phyloP scores from a whole-genome alignment of 2,113 vertebrate species.

The Indri indri region DNA sequence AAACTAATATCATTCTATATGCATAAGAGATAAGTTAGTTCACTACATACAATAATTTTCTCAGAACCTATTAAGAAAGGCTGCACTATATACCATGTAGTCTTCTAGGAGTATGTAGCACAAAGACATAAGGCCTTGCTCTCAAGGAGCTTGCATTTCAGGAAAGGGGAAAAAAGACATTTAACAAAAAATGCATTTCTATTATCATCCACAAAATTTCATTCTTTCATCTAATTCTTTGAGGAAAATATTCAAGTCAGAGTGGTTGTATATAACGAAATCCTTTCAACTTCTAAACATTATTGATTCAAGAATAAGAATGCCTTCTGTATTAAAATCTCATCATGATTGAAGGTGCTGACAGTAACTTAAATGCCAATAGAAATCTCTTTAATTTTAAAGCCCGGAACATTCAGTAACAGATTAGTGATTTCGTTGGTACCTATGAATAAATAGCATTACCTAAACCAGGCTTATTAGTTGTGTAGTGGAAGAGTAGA shows the following conservation, averaged over 20 bases:
- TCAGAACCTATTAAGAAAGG: background rate
- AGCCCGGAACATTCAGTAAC: background rate
- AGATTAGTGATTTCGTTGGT: conserved; percentile 33
- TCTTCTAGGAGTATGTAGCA: background rate
- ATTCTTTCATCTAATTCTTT: conserved; percentile 44
- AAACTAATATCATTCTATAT: background rate
- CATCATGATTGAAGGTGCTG: background rate
- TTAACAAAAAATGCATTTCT: background rate
- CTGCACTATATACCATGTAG: background rate
- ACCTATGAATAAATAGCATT: conserved; percentile 6
- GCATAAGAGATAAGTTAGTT: background rate
- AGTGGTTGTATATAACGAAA: background rate
- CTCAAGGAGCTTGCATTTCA: background rate
- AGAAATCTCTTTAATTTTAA: conserved; percentile 30
- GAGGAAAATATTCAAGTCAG: conserved; percentile 22
- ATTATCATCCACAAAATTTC: background rate
- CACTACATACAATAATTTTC: background rate
- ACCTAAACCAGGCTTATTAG: background rate
- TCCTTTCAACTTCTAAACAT: background rate
- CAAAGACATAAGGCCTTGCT: background rate
- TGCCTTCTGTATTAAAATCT: background rate
- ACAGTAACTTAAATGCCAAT: conserved; percentile 3
- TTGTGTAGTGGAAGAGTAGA: conserved; percentile 12
- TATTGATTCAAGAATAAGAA: background rate
- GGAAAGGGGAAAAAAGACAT: background rate